Evolutionary conservation across 1,140 invertebrate genomes (phyloP).

Genomic region (Zeugodacus cucurbitae): DNA sequence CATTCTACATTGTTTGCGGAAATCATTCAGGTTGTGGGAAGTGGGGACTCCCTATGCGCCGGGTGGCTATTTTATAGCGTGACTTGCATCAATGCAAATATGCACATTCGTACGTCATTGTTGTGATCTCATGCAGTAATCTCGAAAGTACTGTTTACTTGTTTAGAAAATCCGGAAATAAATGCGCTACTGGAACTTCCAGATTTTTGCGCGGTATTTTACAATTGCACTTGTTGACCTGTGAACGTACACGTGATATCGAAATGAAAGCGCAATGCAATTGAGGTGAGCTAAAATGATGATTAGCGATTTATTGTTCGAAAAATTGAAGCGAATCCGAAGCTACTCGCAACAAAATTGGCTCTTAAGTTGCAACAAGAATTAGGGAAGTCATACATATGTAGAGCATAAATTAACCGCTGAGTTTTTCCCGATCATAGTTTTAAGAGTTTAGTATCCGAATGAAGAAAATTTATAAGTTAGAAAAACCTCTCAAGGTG

Average conservation of each 20-base stretch:
- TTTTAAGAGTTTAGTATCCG: no score
- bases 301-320: no score
- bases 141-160: background rate
- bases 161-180: conserved; percentile 13
- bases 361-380: no score
- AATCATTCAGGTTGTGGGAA: conserved; percentile 32
- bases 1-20: background rate
- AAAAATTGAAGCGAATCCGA: no score
- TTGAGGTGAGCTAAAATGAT: no score
- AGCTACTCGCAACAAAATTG: no score
- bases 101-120: background rate
- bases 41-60: background rate
- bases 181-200: background rate
- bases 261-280: background rate
- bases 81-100: background rate
- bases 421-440: no score
- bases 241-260: background rate
- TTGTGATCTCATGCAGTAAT: conserved; percentile 3
- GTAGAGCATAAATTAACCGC: no score
- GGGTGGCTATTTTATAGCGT: background rate
- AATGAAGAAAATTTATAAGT: no score
- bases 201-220: background rate
- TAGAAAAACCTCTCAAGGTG: no score
- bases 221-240: background rate
- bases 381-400: no score